A percentile compares a stretch with the other conserved stretches of the same genome.
These are phyloP conservation scores for Pangasius larnaudii DNA, from an alignment of 2,797 vertebrate genomes.

Conservation along the genomic window DNA sequence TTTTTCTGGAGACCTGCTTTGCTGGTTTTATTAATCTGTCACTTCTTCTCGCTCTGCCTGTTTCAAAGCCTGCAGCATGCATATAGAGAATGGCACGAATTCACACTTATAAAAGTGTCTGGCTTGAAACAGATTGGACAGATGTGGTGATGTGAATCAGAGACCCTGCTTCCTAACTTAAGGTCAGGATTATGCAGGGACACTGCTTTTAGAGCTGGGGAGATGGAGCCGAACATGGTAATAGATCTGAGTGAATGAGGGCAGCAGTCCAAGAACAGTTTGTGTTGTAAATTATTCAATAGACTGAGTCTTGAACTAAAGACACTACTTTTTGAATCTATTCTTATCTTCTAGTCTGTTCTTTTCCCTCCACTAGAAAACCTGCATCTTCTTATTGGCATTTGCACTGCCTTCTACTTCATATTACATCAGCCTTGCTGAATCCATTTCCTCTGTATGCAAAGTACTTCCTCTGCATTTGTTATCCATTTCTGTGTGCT, in stretches of 20 bases:
- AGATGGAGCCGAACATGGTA: not conserved
- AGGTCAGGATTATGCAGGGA: not conserved
- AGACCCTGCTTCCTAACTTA: not conserved
- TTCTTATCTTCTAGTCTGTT: slow-evolving; percentile 11
- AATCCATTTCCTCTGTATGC: slow-evolving; percentile 39
- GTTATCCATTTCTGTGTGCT: slow-evolving; percentile 14
- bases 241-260: not conserved
- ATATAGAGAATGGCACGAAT: not conserved
- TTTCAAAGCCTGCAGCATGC: not conserved
- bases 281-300: slow-evolving; percentile 46
- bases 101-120: slow-evolving; percentile 25
- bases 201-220: not conserved
- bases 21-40: slow-evolving; percentile 45
- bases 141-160: not conserved
- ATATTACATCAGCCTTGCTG: slow-evolving; percentile 35
- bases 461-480: slow-evolving; percentile 36
- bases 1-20: slow-evolving; percentile 28
- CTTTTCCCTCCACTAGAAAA: slow-evolving; percentile 6
- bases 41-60: slow-evolving; percentile 15
- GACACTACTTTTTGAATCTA: slow-evolving; percentile 17
- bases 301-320: slow-evolving; percentile 13
- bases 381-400: slow-evolving; percentile 37
- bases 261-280: slow-evolving; percentile 26
- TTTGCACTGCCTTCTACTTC: slow-evolving; percentile 29
- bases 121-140: slow-evolving; percentile 10